These are phyloP conservation scores for Callipepla californica DNA, from an alignment of 2,113 vertebrate genomes.

Conservation along the genomic window DNA sequence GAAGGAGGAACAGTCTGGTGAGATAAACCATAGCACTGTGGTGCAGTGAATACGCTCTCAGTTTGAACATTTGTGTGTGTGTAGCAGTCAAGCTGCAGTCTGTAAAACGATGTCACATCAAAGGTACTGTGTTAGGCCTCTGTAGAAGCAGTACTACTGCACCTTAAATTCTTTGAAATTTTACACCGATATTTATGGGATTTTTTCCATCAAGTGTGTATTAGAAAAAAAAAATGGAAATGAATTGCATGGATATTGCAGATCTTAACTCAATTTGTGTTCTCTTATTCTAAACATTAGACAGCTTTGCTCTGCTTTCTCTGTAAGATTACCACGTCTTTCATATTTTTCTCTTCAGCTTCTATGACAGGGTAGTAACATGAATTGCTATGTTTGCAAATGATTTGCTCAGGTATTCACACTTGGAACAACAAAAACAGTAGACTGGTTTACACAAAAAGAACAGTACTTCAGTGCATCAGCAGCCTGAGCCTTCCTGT, in stretches of 20 bases:
- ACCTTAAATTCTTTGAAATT: background rate
- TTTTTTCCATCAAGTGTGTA: background rate
- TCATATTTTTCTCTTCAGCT: background rate
- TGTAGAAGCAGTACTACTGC: background rate
- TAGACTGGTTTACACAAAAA: background rate
- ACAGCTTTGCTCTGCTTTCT: background rate
- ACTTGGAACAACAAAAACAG: background rate
- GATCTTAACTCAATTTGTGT: background rate
- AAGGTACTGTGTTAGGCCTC: background rate
- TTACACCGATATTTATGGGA: background rate
- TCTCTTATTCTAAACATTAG: background rate
- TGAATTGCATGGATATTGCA: background rate
- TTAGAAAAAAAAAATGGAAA: fast-evolving
- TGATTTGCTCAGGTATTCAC: background rate
- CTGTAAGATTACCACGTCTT: background rate
- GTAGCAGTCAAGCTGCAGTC: background rate
- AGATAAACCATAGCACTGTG: background rate
- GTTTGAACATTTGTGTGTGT: background rate
- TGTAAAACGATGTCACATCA: background rate
- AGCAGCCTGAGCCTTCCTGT: background rate
- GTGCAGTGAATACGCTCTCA: background rate
- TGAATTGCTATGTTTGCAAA: slow-evolving; percentile 21
- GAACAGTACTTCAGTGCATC: background rate
- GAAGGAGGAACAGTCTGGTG: background rate
- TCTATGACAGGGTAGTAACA: background rate